Percentiles rank a stretch among this genome's conserved stretches.
Evolutionary conservation across 2,888 invertebrate species (phyloP).

Genomic region (Leucania comma): DNA sequence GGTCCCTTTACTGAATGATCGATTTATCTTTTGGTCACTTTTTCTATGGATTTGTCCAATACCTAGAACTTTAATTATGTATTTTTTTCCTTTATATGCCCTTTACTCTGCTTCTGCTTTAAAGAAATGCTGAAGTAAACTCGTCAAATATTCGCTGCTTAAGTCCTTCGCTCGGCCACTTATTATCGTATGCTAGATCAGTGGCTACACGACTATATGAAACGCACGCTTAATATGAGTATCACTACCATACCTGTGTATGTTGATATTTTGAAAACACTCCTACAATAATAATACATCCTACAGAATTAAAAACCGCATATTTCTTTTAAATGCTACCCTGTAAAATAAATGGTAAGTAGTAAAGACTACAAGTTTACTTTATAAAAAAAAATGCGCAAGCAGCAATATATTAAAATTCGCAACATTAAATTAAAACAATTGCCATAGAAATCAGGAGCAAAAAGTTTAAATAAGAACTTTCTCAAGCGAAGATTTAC

Average conservation of each 20-base stretch:
- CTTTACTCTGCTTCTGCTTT: too few relatives aligned
- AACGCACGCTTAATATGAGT: background rate
- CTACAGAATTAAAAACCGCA: background rate
- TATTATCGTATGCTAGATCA: background rate
- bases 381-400: background rate
- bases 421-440: slow-evolving; percentile 21
- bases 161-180: background rate
- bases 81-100: background rate
- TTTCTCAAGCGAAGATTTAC: slow-evolving; percentile 59
- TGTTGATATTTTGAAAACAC: background rate
- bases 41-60: too few relatives aligned
- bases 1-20: background rate
- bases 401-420: slow-evolving; percentile 1
- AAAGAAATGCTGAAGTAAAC: background rate
- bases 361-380: too few relatives aligned
- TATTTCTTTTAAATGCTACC: background rate
- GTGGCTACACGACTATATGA: background rate
- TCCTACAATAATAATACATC: background rate
- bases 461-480: background rate
- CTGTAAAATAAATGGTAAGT: background rate
- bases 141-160: background rate
- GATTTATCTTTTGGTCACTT: too few relatives aligned
- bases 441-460: background rate
- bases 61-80: too few relatives aligned
- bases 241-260: background rate